These are phyloP conservation scores for Asarcornis scutulata DNA, from an alignment of 2,113 vertebrate genomes.

Conservation along the genomic window DNA sequence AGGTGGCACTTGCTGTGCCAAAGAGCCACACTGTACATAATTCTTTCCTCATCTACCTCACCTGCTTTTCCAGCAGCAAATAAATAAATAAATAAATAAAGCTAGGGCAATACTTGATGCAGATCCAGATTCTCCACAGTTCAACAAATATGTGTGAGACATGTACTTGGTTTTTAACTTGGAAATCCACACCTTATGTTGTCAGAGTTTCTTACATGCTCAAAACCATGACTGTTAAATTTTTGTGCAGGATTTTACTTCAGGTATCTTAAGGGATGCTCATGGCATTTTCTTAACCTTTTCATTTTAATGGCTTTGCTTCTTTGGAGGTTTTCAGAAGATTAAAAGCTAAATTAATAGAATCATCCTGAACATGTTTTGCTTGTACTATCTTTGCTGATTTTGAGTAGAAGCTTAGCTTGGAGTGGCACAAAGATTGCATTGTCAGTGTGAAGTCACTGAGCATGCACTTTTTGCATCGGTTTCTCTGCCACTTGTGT, in stretches of 20 bases:
- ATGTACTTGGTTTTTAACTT: neutral
- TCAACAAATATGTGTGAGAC: neutral
- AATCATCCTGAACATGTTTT: neutral
- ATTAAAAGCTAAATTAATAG: neutral
- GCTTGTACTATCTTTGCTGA: neutral
- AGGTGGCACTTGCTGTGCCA: neutral
- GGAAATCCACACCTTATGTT: neutral
- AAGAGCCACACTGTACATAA: too few relatives aligned
- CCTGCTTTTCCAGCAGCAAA: neutral
- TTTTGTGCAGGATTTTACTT: neutral
- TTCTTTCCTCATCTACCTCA: neutral
- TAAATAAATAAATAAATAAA: neutral
- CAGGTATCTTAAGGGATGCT: neutral
- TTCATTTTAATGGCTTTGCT: slow-evolving; percentile 17
- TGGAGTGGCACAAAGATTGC: neutral
- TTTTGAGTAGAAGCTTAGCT: neutral
- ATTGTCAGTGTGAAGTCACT: neutral
- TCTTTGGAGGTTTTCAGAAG: slow-evolving; percentile 17
- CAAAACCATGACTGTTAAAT: neutral
- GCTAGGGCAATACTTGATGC: neutral
- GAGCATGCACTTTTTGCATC: neutral
- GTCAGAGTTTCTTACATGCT: neutral
- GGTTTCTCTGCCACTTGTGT: neutral
- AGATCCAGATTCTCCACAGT: neutral
- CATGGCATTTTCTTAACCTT: slow-evolving; percentile 52